These are phyloP conservation scores for Pelochelys cantorii DNA, from an alignment of 2,797 vertebrate genomes.

Conservation along the genomic window DNA sequence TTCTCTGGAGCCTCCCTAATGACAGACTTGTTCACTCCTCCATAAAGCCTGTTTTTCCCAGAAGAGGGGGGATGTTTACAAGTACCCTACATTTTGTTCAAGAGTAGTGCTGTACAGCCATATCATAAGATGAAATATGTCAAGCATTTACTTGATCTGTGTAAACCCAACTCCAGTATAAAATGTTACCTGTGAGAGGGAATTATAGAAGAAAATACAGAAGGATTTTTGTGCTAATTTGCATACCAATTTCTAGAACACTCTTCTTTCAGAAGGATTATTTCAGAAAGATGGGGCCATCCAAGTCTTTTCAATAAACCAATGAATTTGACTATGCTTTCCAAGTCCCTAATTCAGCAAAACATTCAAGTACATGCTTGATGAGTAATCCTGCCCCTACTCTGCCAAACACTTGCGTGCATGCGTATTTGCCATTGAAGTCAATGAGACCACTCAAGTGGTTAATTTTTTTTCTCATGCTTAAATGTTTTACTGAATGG, in stretches of 20 bases:
- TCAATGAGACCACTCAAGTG: neutral
- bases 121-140: neutral
- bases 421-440: fast-evolving
- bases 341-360: neutral
- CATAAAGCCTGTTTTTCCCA: neutral
- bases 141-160: neutral
- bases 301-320: neutral
- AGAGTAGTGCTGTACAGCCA: neutral
- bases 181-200: neutral
- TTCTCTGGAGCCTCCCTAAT: neutral
- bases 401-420: neutral
- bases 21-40: neutral
- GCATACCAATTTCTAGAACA: neutral
- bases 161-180: neutral
- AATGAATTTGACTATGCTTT: neutral
- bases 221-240: neutral
- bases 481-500: neutral
- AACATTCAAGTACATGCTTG: neutral
- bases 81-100: neutral
- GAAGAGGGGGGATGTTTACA: neutral
- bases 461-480: neutral
- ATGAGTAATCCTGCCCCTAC: neutral
- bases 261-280: neutral
- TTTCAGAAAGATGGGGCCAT: neutral
- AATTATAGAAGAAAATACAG: neutral